These are phyloP conservation scores for Eira barbara DNA, from an alignment of 2,113 vertebrate genomes.

Conservation along the genomic window DNA sequence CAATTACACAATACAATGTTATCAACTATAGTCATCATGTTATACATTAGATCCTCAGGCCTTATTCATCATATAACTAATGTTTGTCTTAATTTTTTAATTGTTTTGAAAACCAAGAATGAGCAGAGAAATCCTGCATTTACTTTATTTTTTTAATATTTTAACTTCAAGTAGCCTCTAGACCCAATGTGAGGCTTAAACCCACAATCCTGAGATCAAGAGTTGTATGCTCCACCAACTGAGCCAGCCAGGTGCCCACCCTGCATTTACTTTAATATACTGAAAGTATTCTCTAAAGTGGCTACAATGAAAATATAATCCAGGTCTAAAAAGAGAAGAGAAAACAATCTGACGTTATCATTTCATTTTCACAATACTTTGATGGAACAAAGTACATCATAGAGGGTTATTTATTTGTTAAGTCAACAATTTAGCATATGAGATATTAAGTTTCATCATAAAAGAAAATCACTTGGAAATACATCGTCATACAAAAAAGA, in stretches of 20 bases:
- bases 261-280: conserved; percentile 15
- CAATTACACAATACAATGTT: background rate
- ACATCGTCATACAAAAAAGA: background rate
- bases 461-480: conserved; percentile 12
- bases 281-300: conserved; percentile 23
- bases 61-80: background rate
- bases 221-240: background rate
- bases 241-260: background rate
- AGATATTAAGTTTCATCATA: background rate
- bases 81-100: background rate
- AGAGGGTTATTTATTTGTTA: background rate
- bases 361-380: background rate
- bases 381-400: background rate
- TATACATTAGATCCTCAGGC: background rate
- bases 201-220: background rate
- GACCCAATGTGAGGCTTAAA: background rate
- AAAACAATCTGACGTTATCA: background rate
- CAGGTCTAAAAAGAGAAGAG: background rate
- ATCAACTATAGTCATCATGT: background rate
- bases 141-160: background rate
- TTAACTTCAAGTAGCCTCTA: background rate
- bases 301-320: conserved; percentile 3
- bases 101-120: background rate
- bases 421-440: conserved; percentile 5
- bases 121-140: background rate